Percentiles rank a stretch among this genome's conserved stretches.
phyloP scores from a whole-genome alignment of 2,888 invertebrate species.

The Machimus atricapillus region DNA sequence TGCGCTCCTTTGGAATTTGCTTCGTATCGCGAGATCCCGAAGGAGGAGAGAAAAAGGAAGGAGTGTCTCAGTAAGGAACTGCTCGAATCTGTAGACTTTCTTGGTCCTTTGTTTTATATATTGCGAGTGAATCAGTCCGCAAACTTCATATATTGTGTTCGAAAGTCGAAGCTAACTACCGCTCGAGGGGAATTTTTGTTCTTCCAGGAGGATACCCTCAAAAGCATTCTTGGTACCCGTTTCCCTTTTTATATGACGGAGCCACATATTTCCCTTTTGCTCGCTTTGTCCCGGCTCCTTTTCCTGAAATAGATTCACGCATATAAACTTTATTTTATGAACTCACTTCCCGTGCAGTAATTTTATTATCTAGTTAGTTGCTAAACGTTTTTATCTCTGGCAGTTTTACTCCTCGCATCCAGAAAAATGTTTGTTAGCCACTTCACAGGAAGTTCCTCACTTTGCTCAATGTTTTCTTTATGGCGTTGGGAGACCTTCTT shows the following conservation, averaged over 20 bases:
- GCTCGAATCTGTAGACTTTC: background rate
- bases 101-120: background rate
- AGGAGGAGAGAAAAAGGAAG: background rate
- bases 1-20: background rate
- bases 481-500: background rate
- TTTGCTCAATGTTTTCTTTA: slow-evolving; percentile 2
- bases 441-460: slow-evolving; percentile 11
- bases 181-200: background rate
- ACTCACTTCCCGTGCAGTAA: slow-evolving; percentile 16
- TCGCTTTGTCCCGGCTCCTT: background rate
- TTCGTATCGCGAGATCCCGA: background rate
- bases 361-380: slow-evolving; percentile 24
- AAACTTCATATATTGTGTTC: background rate
- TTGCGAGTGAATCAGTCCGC: background rate
- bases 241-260: background rate
- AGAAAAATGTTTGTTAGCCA: slow-evolving; percentile 28
- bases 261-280: background rate
- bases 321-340: slow-evolving; percentile 27
- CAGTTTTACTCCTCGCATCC: background rate
- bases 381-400: slow-evolving; percentile 21
- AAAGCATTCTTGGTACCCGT: background rate
- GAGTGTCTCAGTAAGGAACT: background rate
- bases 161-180: background rate
- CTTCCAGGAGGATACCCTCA: background rate
- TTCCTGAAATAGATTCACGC: background rate